A percentile compares a stretch with the other conserved stretches of the same genome.
Conservation (phyloP, 2,888 invertebrate species). For the Coelopa pilipes region DNA sequence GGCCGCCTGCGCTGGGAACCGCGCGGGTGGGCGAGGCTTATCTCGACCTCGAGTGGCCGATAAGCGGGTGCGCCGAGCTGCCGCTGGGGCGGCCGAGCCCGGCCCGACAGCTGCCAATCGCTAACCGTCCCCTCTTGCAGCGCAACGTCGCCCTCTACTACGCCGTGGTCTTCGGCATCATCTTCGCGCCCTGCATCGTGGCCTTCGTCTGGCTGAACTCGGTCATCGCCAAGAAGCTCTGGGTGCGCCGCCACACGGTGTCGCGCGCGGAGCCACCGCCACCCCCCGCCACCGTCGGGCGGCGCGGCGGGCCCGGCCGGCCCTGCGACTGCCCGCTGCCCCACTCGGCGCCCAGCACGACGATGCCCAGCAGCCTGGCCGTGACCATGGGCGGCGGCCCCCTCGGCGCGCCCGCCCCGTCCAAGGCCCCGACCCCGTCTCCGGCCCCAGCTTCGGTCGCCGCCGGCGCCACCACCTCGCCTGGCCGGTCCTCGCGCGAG, state of each 20-base stretch:
- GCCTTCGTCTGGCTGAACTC: constrained; percentile 69
- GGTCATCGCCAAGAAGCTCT: constrained; percentile 69
- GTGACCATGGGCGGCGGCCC: constrained; percentile 28
- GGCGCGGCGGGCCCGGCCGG: too few relatives aligned
- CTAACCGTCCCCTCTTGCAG: constrained; percentile 46
- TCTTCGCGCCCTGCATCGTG: constrained; percentile 68
- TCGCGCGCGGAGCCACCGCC: not conserved
- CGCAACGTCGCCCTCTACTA: constrained; percentile 55
- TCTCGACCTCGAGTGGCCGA: too few relatives aligned
- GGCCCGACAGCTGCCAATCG: not conserved
- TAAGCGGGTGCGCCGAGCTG: too few relatives aligned
- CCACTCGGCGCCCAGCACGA: constrained; percentile 23
- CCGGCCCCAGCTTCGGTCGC: not conserved
- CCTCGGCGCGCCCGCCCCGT: not conserved
- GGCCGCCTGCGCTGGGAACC: not conserved
- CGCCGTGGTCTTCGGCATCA: constrained; percentile 60
- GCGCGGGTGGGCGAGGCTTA: too few relatives aligned
- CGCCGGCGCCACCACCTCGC: constrained; percentile 36
- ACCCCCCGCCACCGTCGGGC: not conserved
- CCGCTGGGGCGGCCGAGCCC: too few relatives aligned
- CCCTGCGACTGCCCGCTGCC: constrained; percentile 30
- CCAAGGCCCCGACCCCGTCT: not conserved
- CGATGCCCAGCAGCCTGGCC: constrained; percentile 41
- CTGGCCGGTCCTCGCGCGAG: constrained; percentile 51
- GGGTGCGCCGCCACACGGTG: constrained; percentile 64